phyloP scores from a whole-genome alignment of 2,113 vertebrate species.

The Corapipo altera region DNA sequence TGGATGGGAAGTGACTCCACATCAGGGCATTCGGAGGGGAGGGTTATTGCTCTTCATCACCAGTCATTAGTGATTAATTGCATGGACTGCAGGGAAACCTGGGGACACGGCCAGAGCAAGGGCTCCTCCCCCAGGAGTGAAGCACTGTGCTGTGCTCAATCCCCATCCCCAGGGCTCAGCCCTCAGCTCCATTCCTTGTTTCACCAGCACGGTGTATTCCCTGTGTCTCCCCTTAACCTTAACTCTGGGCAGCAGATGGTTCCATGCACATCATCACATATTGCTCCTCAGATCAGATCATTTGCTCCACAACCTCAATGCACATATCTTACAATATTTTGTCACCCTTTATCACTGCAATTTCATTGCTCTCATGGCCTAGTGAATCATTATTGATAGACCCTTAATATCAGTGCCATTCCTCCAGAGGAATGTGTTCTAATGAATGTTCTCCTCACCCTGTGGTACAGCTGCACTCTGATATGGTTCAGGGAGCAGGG shows the following conservation, averaged over 20 bases:
- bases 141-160: neutral
- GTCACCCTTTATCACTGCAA: constrained; percentile 52
- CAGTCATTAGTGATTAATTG: neutral
- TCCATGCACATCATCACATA: neutral
- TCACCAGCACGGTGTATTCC: neutral
- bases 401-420: constrained; percentile 27
- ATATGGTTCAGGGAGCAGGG: neutral
- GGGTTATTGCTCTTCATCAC: neutral
- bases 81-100: neutral
- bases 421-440: neutral
- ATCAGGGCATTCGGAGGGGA: neutral
- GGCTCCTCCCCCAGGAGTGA: neutral
- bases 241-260: neutral
- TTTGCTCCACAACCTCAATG: neutral
- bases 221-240: neutral
- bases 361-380: constrained; percentile 32
- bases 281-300: constrained; percentile 8
- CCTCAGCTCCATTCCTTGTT: neutral
- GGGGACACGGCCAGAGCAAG: neutral
- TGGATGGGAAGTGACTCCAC: neutral
- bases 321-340: constrained; percentile 38
- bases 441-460: neutral
- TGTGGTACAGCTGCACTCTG: neutral
- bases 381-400: constrained; percentile 58
- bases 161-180: neutral